Evolutionary conservation across 1,140 invertebrate species (phyloP), one percentile per base, ranked within the genome.

Genomic region (Diorhabda sublineata): DNA sequence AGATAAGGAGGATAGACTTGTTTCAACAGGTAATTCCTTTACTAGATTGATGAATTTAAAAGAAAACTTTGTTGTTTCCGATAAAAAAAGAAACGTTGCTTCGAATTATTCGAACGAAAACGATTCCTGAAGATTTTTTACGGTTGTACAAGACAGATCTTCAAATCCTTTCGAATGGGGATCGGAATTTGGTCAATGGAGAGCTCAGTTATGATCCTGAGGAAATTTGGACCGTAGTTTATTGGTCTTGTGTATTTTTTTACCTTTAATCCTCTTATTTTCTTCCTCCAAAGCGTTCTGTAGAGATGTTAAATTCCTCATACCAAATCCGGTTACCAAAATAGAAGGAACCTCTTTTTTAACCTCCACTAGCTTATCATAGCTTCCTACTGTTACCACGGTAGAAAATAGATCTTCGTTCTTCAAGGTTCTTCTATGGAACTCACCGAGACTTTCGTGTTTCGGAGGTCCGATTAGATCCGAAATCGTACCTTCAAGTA

Each of bases 291-390:
- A 62, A 6, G 73, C 67, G 45, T 64, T 47, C 56, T 76, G 74
- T 47, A 76, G 64, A 3, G 75, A 76, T 3, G 62, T 58, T 7
- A 70, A 60, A 58, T 76, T 76, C n/a, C 75, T 61, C 69, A 76
- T 68, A 9, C 75, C 75, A 58, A 76, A 76, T 11, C 75, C 75
- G 4, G 75, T 71, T 2, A 76, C 69, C 7, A 76, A 58, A 58
- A 76, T 73, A 5, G 73, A 75, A 4, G 65, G 69, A 62, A 60
- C 63, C 42, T 66, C 64, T 7, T 5, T 44, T 52, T 66, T 60
- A 45, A 45, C 26, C 42, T 64, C 63, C 47, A 57, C 5, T 57
- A 64, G 45, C 7, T 11, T 47, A 56, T 64, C 26, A n/a, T 43
- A 42, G 3, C 44, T 44, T 7, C 60, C 65, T 4, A 67, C 26